phyloP scores from a whole-genome alignment of 2,888 invertebrate genomes.

The Sminthurides aquaticus region DNA sequence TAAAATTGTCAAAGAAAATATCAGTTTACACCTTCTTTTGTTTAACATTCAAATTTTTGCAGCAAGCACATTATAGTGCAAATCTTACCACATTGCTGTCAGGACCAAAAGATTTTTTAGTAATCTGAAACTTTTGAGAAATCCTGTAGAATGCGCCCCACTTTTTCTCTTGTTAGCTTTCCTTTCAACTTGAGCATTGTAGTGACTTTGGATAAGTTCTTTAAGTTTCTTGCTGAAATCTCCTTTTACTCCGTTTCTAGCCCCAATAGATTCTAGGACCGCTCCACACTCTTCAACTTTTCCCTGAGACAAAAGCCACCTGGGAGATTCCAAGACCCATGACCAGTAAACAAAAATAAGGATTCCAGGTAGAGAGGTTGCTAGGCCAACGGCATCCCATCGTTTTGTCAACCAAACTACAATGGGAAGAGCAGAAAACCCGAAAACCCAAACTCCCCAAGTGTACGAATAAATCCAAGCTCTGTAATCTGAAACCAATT shows the following conservation, averaged over 20 bases:
- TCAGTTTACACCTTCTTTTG: too few species aligned
- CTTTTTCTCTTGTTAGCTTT: neutral
- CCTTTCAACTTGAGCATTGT: neutral
- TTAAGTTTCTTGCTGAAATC: neutral
- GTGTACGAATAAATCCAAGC: conserved; percentile 31
- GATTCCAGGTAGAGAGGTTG: conserved; percentile 30
- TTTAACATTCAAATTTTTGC: too few species aligned
- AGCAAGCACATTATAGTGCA: too few species aligned
- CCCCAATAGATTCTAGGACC: neutral
- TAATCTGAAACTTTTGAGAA: neutral
- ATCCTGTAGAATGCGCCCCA: neutral
- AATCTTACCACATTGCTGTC: neutral
- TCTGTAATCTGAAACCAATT: conserved; percentile 24
- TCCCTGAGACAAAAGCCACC: conserved; percentile 38
- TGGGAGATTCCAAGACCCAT: conserved; percentile 35
- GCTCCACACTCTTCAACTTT: conserved; percentile 27
- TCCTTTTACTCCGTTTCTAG: neutral
- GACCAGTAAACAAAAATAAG: conserved; percentile 28
- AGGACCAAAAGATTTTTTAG: neutral
- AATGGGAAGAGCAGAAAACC: conserved; percentile 26
- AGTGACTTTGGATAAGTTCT: neutral
- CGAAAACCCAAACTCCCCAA: conserved; percentile 33
- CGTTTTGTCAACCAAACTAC: conserved; percentile 21
- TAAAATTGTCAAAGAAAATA: too few species aligned
- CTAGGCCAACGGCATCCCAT: conserved; percentile 33